Evolutionary conservation across 1,140 invertebrate genomes (phyloP), one percentile per base, ranked within the genome.

Genomic region (Hestina assimilis): DNA sequence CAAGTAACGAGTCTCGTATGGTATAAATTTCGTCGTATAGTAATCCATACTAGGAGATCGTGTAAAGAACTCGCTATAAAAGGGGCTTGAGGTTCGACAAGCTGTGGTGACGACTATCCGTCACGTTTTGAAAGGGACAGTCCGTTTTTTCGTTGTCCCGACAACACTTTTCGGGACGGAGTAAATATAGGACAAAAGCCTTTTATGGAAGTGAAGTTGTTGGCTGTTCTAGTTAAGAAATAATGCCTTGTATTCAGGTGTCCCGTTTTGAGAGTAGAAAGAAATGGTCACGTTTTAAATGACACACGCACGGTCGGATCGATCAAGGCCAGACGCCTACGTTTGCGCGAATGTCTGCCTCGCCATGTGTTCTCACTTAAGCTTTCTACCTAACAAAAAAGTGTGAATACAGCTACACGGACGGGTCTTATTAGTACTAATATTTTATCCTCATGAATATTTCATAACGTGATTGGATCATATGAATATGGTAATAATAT

Each of bases 251-350:
- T n/a, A n/a, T n/a, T n/a, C n/a, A n/a, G n/a, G n/a, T n/a, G n/a
- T n/a, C n/a, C n/a, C n/a, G n/a, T n/a, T n/a, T n/a, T n/a, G n/a
- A n/a, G n/a, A n/a, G n/a, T n/a, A n/a, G n/a, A n/a, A n/a, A n/a
- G n/a, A n/a, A n/a, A n/a, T n/a, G n/a, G n/a, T n/a, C n/a, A n/a
- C n/a, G n/a, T n/a, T n/a, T n/a, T n/a, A n/a, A 72, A 66, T 70
- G 70, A 70, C 62, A 77, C 74, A 72, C 77, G 71, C 70, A 69
- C 61, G 47, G 48, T 41, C 62, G 68, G 79, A 80, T 83, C 79
- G 77, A 83, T 79, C 75, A 81, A 80, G 74, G 75, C 67, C 75
- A 75, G 70, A 71, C 72, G 65, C 43, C 65, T 53, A 68, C 63
- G 56, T 62, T 51, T 50, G 59, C 59, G 60, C 61, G 60, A 59